These are phyloP conservation scores for Hydrozoanthus gracilis DNA, from an alignment of 92 coral and sea anemone genomes.

Conservation along the genomic window DNA sequence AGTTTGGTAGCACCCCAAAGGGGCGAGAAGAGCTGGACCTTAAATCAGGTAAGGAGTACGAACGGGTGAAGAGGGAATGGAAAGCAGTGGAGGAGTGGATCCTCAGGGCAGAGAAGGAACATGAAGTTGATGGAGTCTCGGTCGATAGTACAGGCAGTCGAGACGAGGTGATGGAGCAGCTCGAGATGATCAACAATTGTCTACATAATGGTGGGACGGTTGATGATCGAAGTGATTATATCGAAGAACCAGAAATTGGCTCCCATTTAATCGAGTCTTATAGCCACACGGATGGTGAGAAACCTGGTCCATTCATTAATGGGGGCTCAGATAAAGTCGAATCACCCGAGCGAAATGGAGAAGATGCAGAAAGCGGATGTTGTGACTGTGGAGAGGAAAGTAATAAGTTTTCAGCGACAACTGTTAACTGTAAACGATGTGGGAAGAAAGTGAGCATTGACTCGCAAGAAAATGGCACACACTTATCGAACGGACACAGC, in stretches of 20 bases:
- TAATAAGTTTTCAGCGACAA: conserved; percentile 48
- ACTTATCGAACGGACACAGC: conserved; percentile 79
- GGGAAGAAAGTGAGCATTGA: conserved; percentile 63
- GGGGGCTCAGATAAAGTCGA: conserved; percentile 66
- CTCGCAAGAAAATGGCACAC: conserved; percentile 70
- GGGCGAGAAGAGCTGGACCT: conserved; percentile 75
- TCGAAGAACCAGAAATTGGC: conserved; percentile 83
- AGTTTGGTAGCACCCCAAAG: conserved; percentile 86
- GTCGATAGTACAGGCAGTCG: conserved; percentile 95
- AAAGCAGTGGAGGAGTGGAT: conserved; percentile 85
- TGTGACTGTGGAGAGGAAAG: conserved; percentile 87
- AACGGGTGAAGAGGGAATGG: conserved; percentile 86
- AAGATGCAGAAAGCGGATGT: conserved; percentile 89
- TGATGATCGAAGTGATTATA: conserved; percentile 34
- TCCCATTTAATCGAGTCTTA: conserved; percentile 61
- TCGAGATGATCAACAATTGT: conserved; percentile 84
- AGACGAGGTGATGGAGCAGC: conserved; percentile 92
- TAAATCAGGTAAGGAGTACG: conserved; percentile 65
- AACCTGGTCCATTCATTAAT: conserved; percentile 62
- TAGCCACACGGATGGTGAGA: conserved; percentile 15
- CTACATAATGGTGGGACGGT: conserved; percentile 66
- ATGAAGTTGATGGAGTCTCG: conserved; percentile 91
- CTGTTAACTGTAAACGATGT: conserved; percentile 70
- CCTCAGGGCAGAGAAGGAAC: conserved; percentile 79
- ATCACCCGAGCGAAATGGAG: conserved; percentile 62